phyloP scores from a whole-genome alignment of 2,113 vertebrate genomes.

The Syngnathus scovelli region DNA sequence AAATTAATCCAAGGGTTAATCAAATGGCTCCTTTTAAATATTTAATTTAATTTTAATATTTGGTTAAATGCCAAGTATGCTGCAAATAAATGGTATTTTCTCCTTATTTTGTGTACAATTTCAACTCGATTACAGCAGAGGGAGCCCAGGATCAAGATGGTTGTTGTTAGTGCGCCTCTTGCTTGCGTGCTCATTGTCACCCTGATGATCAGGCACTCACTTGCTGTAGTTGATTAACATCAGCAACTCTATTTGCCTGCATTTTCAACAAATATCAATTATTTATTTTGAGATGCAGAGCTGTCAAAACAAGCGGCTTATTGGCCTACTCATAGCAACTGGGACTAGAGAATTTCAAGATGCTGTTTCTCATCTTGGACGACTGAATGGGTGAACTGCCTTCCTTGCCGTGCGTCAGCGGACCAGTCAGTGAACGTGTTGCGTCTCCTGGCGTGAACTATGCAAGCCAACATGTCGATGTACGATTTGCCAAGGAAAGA shows the following conservation, averaged over 20 bases:
- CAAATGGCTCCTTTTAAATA: too few relatives aligned
- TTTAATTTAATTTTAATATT: too few relatives aligned
- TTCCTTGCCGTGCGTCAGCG: too few relatives aligned
- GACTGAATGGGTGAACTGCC: too few relatives aligned
- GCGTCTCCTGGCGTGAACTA: too few relatives aligned
- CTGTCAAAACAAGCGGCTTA: constrained; percentile 58
- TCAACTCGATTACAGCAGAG: neutral
- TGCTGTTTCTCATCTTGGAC: too few relatives aligned
- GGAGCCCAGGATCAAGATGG: neutral
- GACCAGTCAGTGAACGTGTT: too few relatives aligned
- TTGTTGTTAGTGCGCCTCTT: neutral
- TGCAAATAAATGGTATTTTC: too few relatives aligned
- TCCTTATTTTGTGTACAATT: neutral
- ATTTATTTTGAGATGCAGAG: constrained; percentile 58
- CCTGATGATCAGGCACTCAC: neutral
- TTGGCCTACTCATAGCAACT: constrained; percentile 36
- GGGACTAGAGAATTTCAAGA: constrained; percentile 2
- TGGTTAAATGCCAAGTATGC: too few relatives aligned
- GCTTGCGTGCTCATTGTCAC: neutral
- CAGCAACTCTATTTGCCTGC: constrained; percentile 35
- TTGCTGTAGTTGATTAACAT: constrained; percentile 33
- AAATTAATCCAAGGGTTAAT: too few relatives aligned
- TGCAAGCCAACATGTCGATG: too few relatives aligned
- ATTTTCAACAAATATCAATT: constrained; percentile 47
- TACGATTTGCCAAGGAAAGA: too few relatives aligned